These are phyloP conservation scores for Parotocinclus haroldoi DNA, from an alignment of 2,797 vertebrate species.

Conservation along the genomic window DNA sequence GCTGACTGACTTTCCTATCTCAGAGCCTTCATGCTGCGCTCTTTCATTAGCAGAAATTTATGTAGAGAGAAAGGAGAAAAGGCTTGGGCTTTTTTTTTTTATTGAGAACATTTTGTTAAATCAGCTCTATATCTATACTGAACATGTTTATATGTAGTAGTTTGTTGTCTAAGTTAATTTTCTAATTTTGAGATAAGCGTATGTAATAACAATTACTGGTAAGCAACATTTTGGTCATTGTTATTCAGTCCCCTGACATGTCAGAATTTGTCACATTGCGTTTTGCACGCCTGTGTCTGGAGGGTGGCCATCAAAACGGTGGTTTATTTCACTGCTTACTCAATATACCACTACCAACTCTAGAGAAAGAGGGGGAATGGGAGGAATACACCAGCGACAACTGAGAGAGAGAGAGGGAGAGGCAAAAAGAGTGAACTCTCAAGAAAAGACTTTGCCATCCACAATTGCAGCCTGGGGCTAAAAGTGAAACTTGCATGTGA, in stretches of 20 bases:
- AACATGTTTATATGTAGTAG: too few species aligned
- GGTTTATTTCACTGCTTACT: conserved; percentile 55
- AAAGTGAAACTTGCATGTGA: conserved; percentile 48
- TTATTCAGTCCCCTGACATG: conserved; percentile 33
- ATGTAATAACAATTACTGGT: conserved; percentile 11
- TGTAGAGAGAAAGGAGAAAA: conserved; percentile 1
- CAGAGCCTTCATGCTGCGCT: conserved; percentile 21
- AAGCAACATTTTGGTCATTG: conserved; percentile 19
- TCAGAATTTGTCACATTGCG: conserved; percentile 36
- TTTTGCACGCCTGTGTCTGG: conserved; percentile 47
- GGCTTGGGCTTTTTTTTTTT: too few species aligned
- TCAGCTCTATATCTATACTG: too few species aligned
- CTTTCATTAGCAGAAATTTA: not conserved
- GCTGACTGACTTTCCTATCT: conserved; percentile 60
- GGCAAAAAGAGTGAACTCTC: conserved; percentile 24
- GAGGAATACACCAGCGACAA: conserved; percentile 2
- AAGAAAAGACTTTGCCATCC: conserved; percentile 51
- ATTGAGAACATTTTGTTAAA: too few species aligned
- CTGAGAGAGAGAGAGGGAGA: conserved; percentile 7
- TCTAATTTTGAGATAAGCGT: not conserved
- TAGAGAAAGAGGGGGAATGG: conserved; percentile 15
- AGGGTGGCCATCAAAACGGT: conserved; percentile 46
- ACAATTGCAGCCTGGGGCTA: conserved; percentile 51
- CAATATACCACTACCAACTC: conserved; percentile 57
- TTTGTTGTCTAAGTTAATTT: too few species aligned